Base-by-base conservation (phyloP, 2,797 vertebrate genomes). In the Spea hammondii region DNA sequence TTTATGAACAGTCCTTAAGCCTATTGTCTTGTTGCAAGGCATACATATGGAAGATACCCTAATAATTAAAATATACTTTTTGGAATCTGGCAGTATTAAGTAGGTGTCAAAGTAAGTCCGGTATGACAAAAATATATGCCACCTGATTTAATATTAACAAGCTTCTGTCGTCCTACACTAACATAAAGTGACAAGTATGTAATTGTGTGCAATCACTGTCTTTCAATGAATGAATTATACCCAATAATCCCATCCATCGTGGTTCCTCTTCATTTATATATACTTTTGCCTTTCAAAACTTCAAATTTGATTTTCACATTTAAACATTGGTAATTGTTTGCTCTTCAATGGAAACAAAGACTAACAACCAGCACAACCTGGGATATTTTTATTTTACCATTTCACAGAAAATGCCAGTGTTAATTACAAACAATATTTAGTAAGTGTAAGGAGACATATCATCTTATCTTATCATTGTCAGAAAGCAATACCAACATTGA, bases 401-500 rank as follows among this genome's bases (percentile, higher is more conserved):
- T 57, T 71, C 11, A 65, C 53, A 45, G 32, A 55, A 71, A 65
- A 78, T 65, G 76, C 32, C 69, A 78, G 4, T 49, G 69, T 57
- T 47, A 54, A 55, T 78, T 55, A 64, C 50, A 32, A 46, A 65
- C 13, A 71, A 55, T 49, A 49, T 64, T 78, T 55, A 54, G 44
- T 60, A 73, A 68, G 64, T 73, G 17, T 54, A 68, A 67, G 47
- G 64, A 46, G 77, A n/a, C 71, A 47, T 59, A 51, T 68, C 55
- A 47, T 32, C 45, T 77, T 47, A 54, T 14, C 12, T 46, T 70
- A 45, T 79, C 5, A 55, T 62, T 68, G 47, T 74, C 54, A 74
- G 62, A 47, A 60, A 46, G 64, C 48, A 46, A 67, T 74, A 74
- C 44, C 65, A 74, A 49, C 65, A 74, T 8, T 62, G 49, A 79